Evolutionary conservation across 2,888 invertebrate species (phyloP).

Genomic region (Lasioglossum marginatum): DNA sequence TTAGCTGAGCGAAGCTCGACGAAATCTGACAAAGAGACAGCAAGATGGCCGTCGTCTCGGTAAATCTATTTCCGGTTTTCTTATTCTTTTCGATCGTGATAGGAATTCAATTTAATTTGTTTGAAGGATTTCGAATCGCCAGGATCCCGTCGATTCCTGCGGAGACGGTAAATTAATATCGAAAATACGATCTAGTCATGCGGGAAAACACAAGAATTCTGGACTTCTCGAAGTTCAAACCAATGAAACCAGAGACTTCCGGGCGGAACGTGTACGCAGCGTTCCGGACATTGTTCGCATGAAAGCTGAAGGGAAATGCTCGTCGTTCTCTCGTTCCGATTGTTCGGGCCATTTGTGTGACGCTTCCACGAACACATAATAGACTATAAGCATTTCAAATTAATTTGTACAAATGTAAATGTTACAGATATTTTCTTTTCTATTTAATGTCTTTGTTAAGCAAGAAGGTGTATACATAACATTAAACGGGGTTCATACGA

Average conservation of each 20-base stretch:
- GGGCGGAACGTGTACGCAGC: conserved; percentile 55
- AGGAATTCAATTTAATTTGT: conserved; percentile 1
- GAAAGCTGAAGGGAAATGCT: neutral
- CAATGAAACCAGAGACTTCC: conserved; percentile 9
- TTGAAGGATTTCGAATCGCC: neutral
- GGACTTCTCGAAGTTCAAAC: conserved; percentile 20
- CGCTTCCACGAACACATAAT: conserved; percentile 29
- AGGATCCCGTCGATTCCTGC: conserved; percentile 46
- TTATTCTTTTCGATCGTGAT: neutral
- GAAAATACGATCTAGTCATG: conserved; percentile 30
- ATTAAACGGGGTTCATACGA: neutral
- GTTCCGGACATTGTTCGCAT: conserved; percentile 65
- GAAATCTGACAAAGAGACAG: conserved; percentile 22
- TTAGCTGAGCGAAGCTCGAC: conserved; percentile 49
- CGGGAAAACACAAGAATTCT: neutral
- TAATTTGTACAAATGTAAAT: conserved; percentile 53
- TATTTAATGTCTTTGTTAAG: conserved; percentile 5
- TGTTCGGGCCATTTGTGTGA: conserved; percentile 10
- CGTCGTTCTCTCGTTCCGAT: conserved; percentile 4
- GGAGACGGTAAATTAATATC: conserved; percentile 58
- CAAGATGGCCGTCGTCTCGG: conserved; percentile 40
- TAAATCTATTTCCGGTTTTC: conserved; percentile 10
- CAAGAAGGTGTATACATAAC: neutral
- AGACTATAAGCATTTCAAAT: neutral
- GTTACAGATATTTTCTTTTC: conserved; percentile 8